phyloP scores from a whole-genome alignment of 2,797 vertebrate species.

The Lagorchestes hirsutus region DNA sequence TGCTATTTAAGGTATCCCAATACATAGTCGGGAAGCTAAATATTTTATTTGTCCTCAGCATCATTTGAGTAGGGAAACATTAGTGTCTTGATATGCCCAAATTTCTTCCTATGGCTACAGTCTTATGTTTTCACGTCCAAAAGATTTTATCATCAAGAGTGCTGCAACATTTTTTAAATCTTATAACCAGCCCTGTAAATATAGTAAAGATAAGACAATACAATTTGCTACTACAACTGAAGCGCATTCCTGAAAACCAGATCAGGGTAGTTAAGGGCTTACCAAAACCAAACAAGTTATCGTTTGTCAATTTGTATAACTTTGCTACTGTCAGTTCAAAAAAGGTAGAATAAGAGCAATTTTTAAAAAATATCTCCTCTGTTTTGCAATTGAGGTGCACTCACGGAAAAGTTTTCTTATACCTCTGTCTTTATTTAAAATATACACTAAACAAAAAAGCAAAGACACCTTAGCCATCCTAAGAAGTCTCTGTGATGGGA shows the following conservation, averaged over 20 bases:
- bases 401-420: background rate
- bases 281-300: background rate
- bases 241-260: background rate
- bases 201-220: background rate
- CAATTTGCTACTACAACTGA: background rate
- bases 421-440: background rate
- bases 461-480: background rate
- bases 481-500: background rate
- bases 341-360: background rate
- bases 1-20: background rate
- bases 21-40: background rate
- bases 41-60: background rate
- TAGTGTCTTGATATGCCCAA: background rate
- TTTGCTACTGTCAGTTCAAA: background rate
- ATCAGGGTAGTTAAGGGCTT: background rate
- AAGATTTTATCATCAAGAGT: background rate
- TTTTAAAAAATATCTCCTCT: background rate
- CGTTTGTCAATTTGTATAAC: background rate
- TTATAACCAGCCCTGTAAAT: background rate
- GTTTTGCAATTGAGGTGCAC: background rate
- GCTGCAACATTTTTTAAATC: too few relatives aligned
- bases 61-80: background rate
- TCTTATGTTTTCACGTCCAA: background rate
- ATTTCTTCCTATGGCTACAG: background rate
- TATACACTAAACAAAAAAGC: background rate